Base-by-base conservation (phyloP, 2,888 invertebrate species). In the Drosophila leonis region DNA sequence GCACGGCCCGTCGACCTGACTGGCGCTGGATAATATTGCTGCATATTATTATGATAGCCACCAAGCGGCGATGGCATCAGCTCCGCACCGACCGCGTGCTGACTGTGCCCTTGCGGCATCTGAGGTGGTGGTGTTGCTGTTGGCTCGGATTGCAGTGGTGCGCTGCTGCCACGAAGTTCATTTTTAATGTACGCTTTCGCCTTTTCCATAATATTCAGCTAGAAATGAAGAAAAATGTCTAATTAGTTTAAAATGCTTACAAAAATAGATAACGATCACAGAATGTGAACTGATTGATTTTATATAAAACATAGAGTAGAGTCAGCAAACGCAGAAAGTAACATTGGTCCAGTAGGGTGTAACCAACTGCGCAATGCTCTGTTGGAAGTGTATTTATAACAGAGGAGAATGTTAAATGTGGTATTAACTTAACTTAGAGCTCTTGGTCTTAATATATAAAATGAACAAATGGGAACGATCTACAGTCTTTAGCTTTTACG, bases 151-250 rank as follows among this genome's bases (percentile, higher is more conserved):
- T 80, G 87, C 60, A 57, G 44, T 13, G 73, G 56, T 61, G 62
- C 52, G 46, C 78, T 90, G 82, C 94, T 94, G 85, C 94, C 94
- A 92, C 94, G 94, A 91, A 95, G 94, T 93, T 95, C 95, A 93
- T 95, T 95, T 93, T 95, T 95, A 93, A 95, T 95, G 91, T 95
- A 95, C 80, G 95, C 95, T 94, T 95, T 96, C 91, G 95, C 95
- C 92, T 95, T 95, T 94, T 95, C 95, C 95, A 95, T 95, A 88
- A 83, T 92, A 90, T 84, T 72, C 80, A 83, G 65, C 61, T 90
- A 61, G 10, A 72, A 68, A 29, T 0, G 9, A 33, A 37, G 24
- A 33, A 0, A 37, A 4, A 4, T 37, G 1, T 3, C 13, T 15
- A 37, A 37, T 37, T 15, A 37, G 37, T 15, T 39, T n/a, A n/a